phyloP scores from a whole-genome alignment of 2,797 vertebrate species.

The Pogonophryne albipinna region DNA sequence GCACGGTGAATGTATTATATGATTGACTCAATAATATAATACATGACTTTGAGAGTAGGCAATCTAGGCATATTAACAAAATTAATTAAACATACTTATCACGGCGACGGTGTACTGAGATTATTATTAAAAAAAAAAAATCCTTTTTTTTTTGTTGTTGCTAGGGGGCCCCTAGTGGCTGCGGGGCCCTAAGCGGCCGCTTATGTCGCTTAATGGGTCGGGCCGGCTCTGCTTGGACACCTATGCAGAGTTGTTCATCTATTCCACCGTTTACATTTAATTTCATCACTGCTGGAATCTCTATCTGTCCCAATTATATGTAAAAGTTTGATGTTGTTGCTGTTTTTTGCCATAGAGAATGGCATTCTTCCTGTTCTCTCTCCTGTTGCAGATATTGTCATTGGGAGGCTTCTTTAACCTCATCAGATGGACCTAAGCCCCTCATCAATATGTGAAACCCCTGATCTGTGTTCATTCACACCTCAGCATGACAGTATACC shows the following conservation, averaged over 20 bases:
- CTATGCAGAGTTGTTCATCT: background rate
- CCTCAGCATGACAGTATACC: background rate
- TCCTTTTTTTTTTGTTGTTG: too few species aligned
- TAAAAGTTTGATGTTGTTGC: background rate
- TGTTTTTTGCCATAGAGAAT: background rate
- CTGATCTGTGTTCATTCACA: too few species aligned
- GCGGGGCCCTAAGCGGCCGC: too few species aligned
- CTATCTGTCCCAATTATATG: background rate
- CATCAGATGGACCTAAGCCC: background rate
- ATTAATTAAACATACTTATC: too few species aligned
- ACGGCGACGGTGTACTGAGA: too few species aligned
- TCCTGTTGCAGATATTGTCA: background rate
- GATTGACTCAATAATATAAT: too few species aligned
- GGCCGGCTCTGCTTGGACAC: background rate
- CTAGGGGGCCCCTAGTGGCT: too few species aligned
- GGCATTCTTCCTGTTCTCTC: conserved; percentile 13
- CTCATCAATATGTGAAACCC: background rate
- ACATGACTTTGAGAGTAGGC: too few species aligned
- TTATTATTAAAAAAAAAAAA: too few species aligned
- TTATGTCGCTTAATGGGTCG: too few species aligned
- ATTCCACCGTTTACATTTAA: background rate
- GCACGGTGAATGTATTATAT: too few species aligned
- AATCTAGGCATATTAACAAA: too few species aligned
- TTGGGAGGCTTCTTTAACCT: background rate
- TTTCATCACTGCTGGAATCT: background rate